Conservation (phyloP, 1,140 invertebrate species). For the Cyrtorhinus lividipennis region DNA sequence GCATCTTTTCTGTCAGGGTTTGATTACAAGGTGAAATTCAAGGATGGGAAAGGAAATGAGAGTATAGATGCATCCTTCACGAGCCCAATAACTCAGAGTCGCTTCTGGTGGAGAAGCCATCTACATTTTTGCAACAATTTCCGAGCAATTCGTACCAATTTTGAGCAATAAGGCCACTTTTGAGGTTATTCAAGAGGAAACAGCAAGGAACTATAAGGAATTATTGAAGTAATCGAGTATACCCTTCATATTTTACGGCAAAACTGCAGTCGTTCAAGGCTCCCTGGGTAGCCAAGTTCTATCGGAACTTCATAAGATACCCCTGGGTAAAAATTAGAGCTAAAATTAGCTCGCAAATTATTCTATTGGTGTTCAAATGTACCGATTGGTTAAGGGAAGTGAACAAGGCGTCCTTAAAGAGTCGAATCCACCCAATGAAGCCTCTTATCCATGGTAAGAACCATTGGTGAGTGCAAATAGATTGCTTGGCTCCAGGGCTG, state of each 20-base stretch:
- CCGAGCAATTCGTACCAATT: not conserved
- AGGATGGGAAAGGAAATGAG: not conserved
- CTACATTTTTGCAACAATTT: not conserved
- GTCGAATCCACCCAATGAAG: not conserved
- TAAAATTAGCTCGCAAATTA: not conserved
- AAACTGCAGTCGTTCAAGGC: too few relatives aligned
- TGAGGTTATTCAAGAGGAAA: not conserved
- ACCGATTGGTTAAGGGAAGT: not conserved
- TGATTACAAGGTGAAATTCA: not conserved
- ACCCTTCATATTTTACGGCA: too few relatives aligned
- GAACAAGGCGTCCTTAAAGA: not conserved
- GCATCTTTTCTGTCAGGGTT: not conserved
- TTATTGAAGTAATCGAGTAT: not conserved
- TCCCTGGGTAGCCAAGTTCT: too few relatives aligned
- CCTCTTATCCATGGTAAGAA: not conserved
- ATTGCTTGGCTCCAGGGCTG: slow-evolving; percentile 21
- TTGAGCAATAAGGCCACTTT: not conserved
- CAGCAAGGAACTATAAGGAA: not conserved
- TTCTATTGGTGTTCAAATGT: not conserved
- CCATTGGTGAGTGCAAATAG: not conserved
- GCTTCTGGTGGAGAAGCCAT: not conserved
- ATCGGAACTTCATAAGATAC: too few relatives aligned
- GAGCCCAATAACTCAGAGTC: not conserved
- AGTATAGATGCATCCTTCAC: slow-evolving; percentile 23
- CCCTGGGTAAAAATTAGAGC: not conserved